Percentiles rank a stretch among this genome's conserved stretches.
Evolutionary conservation across 2,888 invertebrate species (phyloP).

Genomic region (Monochamus alternatus): DNA sequence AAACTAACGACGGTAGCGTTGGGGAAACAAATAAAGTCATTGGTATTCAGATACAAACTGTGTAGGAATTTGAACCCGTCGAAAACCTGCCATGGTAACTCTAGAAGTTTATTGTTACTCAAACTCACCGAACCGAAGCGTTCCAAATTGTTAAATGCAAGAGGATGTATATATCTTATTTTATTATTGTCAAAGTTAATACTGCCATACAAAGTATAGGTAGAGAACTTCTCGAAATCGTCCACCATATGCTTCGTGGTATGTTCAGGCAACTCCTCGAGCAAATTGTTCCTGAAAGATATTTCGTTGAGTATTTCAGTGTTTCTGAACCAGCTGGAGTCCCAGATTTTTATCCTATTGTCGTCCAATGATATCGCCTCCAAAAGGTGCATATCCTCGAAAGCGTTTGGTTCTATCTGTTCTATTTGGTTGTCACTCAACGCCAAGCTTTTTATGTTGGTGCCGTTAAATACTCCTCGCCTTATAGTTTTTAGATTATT

Average conservation of each 20-base stretch:
- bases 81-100: conserved; percentile 44
- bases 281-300: conserved; percentile 42
- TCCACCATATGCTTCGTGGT: conserved; percentile 46
- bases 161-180: conserved; percentile 45
- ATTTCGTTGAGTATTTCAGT: conserved; percentile 48
- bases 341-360: conserved; percentile 43
- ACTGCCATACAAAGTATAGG: conserved; percentile 40
- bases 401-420: conserved; percentile 43
- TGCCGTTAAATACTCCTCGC: conserved; percentile 48
- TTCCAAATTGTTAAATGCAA: conserved; percentile 49
- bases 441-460: conserved; percentile 46
- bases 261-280: conserved; percentile 46
- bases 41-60: conserved; percentile 49
- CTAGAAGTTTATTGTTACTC: conserved; percentile 46
- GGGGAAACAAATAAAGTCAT: conserved; percentile 51
- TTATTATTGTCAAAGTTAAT: conserved; percentile 51
- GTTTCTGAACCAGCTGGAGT: conserved; percentile 47
- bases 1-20: conserved; percentile 48
- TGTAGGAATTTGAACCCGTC: conserved; percentile 44
- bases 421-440: conserved; percentile 48
- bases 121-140: conserved; percentile 49
- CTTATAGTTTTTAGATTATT: conserved; percentile 42
- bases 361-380: conserved; percentile 52
- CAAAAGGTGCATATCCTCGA: conserved; percentile 46
- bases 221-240: conserved; percentile 31